Conservation (phyloP, 2,797 vertebrate species). For the Melanogrammus aeglefinus region DNA sequence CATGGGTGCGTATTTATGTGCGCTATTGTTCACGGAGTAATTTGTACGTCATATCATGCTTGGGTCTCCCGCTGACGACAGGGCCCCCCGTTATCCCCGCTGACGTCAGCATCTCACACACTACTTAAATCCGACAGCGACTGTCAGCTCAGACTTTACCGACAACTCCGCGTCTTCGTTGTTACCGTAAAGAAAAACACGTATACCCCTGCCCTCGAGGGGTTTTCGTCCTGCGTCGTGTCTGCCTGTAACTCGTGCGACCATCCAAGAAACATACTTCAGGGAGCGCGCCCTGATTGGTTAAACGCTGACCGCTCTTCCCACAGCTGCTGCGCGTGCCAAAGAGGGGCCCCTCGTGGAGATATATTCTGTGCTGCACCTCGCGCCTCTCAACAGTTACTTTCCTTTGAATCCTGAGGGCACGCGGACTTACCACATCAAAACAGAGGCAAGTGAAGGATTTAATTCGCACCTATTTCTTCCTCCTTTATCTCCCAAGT, state of each 20-base stretch:
- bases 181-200: not conserved
- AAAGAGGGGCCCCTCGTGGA: constrained; percentile 6
- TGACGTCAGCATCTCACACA: constrained; percentile 38
- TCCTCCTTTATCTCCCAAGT: not conserved
- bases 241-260: not conserved
- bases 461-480: not conserved
- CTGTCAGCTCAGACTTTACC: not conserved
- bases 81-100: not conserved
- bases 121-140: constrained; percentile 26
- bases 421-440: not conserved
- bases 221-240: not conserved
- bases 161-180: not conserved
- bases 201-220: not conserved
- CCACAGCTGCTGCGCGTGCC: constrained; percentile 3
- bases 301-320: constrained; percentile 19
- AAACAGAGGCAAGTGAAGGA: constrained; percentile 39
- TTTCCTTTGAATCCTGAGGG: constrained; percentile 5
- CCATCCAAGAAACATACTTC: not conserved
- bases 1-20: not conserved
- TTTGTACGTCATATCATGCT: not conserved
- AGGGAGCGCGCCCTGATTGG: constrained; percentile 34
- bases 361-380: constrained; percentile 16
- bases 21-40: constrained; percentile 11
- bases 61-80: constrained; percentile 7
- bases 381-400: constrained; percentile 7